Evolutionary conservation across 1,140 invertebrate genomes (phyloP).

Genomic region (Maconellicoccus hirsutus): DNA sequence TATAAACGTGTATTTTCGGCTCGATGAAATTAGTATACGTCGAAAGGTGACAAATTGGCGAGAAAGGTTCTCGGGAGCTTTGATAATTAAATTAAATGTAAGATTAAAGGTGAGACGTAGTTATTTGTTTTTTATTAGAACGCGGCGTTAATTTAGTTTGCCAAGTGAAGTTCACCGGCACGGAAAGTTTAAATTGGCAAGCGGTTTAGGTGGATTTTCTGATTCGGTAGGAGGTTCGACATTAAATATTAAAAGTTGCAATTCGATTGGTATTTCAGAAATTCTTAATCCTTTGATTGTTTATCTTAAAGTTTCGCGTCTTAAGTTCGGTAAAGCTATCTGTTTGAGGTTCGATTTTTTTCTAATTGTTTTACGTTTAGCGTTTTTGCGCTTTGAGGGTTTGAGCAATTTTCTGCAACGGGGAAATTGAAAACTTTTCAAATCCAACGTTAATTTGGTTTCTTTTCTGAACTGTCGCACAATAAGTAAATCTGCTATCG

Average conservation of each 20-base stretch:
- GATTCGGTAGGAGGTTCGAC: not conserved
- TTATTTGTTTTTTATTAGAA: not conserved
- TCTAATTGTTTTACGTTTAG: no score
- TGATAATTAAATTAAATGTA: conserved; percentile 1
- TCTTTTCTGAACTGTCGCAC: not conserved
- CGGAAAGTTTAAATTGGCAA: not conserved
- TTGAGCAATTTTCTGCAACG: no score
- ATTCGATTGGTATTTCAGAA: not conserved
- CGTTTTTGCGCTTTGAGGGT: no score
- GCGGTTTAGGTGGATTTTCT: not conserved
- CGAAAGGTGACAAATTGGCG: not conserved
- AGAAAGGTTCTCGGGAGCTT: not conserved
- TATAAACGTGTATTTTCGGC: no score
- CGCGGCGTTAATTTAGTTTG: not conserved
- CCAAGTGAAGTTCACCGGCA: not conserved
- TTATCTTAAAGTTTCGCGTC: not conserved
- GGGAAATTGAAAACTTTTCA: not conserved
- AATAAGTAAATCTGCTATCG: not conserved
- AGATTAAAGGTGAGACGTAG: not conserved
- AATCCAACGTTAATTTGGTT: not conserved
- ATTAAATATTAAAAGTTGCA: not conserved
- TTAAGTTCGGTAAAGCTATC: no score
- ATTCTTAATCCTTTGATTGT: conserved; percentile 9
- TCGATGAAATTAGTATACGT: no score
- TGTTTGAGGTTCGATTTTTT: no score